Base-by-base conservation (phyloP, 2,888 invertebrate species). In the Alcis repandata region DNA sequence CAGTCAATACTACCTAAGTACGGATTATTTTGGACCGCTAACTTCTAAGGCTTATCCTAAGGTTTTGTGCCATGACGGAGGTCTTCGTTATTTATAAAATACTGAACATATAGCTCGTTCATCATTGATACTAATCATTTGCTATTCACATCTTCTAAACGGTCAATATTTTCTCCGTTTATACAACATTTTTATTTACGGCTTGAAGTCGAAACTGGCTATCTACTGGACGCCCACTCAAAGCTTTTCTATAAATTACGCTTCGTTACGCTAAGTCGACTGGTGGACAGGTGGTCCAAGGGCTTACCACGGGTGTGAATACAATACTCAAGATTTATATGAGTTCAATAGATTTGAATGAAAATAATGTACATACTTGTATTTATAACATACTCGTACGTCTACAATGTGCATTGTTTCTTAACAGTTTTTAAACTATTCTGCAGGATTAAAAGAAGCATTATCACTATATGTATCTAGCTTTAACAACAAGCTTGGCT, bases 211-310 rank as follows among this genome's bases (percentile, higher is more conserved):
- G 32, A 54, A 48, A 59, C 53, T 40, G 15, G 57, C 57, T 60
- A 52, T 61, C 63, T 19, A 19, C 52, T 59, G n/a, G 20, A 59
- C 62, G 63, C 67, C 67, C 63, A 62, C 67, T 59, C 48, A 17
- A 73, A 76, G 74, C 69, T 82, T 76, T 77, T 66, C 83, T 86
- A 90, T 91, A 90, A 89, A 91, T 90, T 85, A 83, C 81, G 81
- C 83, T 89, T 90, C 85, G 90, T 89, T 91, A 90, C 86, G 84
- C 84, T 80, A 82, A 85, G 79, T 82, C 84, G 76, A 72, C 75
- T 70, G 69, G 77, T 72, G 81, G 88, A 87, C 91, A 91, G 90
- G 90, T 91, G 90, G 89, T 83, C 71, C 36, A 59, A 52, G 65
- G 52, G 20, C 60, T 61, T 66, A 60, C 65, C 52, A 61, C n/a